Base-by-base conservation (phyloP, 2,888 invertebrate species). In the Mesorhabditis belari region DNA sequence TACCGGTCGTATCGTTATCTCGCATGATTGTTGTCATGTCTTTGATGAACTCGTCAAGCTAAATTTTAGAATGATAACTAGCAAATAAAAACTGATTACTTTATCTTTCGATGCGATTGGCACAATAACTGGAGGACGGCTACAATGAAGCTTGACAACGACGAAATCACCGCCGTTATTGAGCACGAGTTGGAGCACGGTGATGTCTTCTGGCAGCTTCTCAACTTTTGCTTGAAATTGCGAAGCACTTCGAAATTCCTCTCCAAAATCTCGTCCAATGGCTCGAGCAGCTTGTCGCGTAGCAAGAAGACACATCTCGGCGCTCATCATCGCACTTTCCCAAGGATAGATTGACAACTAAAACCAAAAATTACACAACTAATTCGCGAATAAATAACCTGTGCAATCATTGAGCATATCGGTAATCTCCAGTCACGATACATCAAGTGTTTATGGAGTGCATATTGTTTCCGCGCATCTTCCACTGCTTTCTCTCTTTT, bases 261-360 rank as follows among this genome's bases (percentile, higher is more conserved):
- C n/a, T 6, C 21, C 12, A 17, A 25, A 26, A 0, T 56, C 5
- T 49, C 57, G 55, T 3, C 49, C 57, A 3, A 35, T 44, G 4
- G 56, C 44, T 5, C 57, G 52, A 17, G 61, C 52, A 26, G 24
- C 44, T 49, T 57, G 23, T 50, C 60, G 54, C 2, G 55, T 59
- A 17, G 50, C 6, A 3, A 62, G 26, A 2, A 62, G 29, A 1
- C 68, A 64, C 4, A 68, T 66, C 52, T 71, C 71, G 5, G 64
- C 59, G 61, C 62, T 66, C 25, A 64, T 60, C 29, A 61, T 63
- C 3, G 65, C 71, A 2, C 63, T 29, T 27, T 59, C 50, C 65
- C 65, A 71, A 3, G 61, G 63, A 55, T 67, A 54, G 0, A 49
- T 23, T 0, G 64, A 59, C n/a, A 35, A 35, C 44, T 35, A 35